These are phyloP conservation scores for Cenopis cana DNA, from an alignment of 2,888 invertebrate species.

Conservation along the genomic window DNA sequence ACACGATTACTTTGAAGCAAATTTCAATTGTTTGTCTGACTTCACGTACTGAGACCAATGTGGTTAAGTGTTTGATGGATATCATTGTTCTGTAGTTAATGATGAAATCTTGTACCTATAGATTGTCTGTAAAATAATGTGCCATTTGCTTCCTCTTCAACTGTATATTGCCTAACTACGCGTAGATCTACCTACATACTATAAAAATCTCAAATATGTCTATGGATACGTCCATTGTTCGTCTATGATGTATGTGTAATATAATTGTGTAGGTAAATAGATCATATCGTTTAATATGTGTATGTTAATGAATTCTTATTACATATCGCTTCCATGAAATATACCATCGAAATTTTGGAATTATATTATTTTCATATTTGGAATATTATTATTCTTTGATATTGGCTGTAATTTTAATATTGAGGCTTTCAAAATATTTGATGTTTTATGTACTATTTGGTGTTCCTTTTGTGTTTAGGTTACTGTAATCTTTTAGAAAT, in stretches of 20 bases:
- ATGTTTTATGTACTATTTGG: slow-evolving; percentile 28
- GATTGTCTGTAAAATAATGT: slow-evolving; percentile 73
- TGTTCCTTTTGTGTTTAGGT: slow-evolving; percentile 41
- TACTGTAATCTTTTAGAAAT: slow-evolving; percentile 26
- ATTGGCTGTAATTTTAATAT: slow-evolving; percentile 45
- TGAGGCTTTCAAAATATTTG: slow-evolving; percentile 37
- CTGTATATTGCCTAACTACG: slow-evolving; percentile 72
- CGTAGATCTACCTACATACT: slow-evolving; percentile 52
- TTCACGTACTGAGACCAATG: slow-evolving; percentile 62
- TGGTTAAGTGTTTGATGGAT: slow-evolving; percentile 57
- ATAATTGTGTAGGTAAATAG: slow-evolving; percentile 60
- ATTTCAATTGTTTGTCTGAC: slow-evolving; percentile 43
- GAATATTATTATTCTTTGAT: slow-evolving; percentile 35
- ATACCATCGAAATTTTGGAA: slow-evolving; percentile 44
- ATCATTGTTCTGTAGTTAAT: slow-evolving; percentile 57
- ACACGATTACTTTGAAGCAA: slow-evolving; percentile 9
- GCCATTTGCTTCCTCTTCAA: slow-evolving; percentile 77
- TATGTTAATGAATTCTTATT: slow-evolving; percentile 46
- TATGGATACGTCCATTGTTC: slow-evolving; percentile 71
- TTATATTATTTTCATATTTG: slow-evolving; percentile 11
- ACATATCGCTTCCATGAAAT: slow-evolving; percentile 46
- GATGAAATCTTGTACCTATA: slow-evolving; percentile 60
- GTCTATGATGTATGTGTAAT: slow-evolving; percentile 61
- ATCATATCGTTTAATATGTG: slow-evolving; percentile 51
- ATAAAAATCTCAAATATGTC: slow-evolving; percentile 55